Base-by-base conservation (phyloP, 2,888 invertebrate genomes). In the Hemithea aestivaria region DNA sequence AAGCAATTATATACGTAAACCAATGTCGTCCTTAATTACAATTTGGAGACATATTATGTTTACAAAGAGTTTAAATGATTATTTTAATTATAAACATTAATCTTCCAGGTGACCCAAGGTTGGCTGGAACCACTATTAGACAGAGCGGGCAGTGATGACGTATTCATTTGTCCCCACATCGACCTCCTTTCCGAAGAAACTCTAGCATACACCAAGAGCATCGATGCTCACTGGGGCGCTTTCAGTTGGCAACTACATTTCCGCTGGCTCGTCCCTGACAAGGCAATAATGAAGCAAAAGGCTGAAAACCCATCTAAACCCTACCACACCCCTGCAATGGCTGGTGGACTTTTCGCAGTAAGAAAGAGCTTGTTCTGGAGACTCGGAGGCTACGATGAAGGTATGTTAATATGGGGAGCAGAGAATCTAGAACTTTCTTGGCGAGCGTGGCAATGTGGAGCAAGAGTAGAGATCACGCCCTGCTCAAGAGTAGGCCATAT, bases 221-320 rank as follows among this genome's bases (percentile, higher is more conserved):
- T 97, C 52, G 98, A 99, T 72, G 91, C 98, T 29, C 98, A 98
- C 62, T 97, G 97, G 94, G 99, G 99, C 2, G 98, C 97, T 0
- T 98, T 99, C 73, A 99, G 98, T 74, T 99, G 99, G 98, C 94
- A 96, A 54, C 87, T 99, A 8, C 98, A 98, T 69, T 99, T 94
- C 62, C 88, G 95, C 11, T 95, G 94, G 95, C 91, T 94, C 51
- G 92, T 94, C 38, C 89, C 95, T 0, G 92, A 93, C 16, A 89
- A 89, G 21, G 85, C 89, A 37, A 90, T 93, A 43, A 76, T 93
- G 59, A 81, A 88, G 46, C 88, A 90, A 41, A 83, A 92, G 51
- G 84, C 89, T 8, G 76, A 89, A 27, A 90, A 92, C 54, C 90
- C 90, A 6, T 90, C 93, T 0, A 89, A 91, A 62, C 91, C 92